Conservation (phyloP, 2,888 invertebrate genomes). For the Xylocampa areola region DNA sequence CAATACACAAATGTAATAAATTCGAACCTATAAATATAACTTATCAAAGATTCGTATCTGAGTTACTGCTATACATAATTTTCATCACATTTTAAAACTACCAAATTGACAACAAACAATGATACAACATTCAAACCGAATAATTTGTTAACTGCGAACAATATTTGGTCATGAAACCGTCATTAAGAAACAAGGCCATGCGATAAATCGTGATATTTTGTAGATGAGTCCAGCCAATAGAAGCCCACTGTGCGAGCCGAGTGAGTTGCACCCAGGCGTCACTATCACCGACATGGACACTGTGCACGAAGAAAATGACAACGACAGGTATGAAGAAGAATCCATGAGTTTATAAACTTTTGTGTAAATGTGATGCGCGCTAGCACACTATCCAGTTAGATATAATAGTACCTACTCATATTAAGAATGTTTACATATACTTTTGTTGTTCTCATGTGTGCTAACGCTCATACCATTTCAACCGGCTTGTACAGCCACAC, state of each 20-base stretch:
- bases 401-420: too few species aligned
- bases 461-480: too few species aligned
- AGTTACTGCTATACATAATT: neutral
- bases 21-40: too few species aligned
- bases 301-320: slow-evolving; percentile 86
- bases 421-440: too few species aligned
- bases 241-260: slow-evolving; percentile 74
- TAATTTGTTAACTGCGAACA: slow-evolving; percentile 20
- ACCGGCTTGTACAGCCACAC: too few species aligned
- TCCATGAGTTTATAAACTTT: slow-evolving; percentile 5
- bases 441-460: too few species aligned
- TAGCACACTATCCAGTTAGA: too few species aligned
- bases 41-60: too few species aligned
- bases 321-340: slow-evolving; percentile 75
- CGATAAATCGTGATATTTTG: slow-evolving; percentile 60
- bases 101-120: neutral
- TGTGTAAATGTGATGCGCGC: neutral
- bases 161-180: slow-evolving; percentile 40
- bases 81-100: neutral
- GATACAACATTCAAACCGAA: neutral
- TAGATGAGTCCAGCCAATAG: slow-evolving; percentile 84
- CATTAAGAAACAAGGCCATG: slow-evolving; percentile 53
- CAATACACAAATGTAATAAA: too few species aligned
- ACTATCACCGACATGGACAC: slow-evolving; percentile 87
- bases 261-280: slow-evolving; percentile 78